Evolutionary conservation across 2,888 invertebrate species (phyloP).

Genomic region (Spisula solida): DNA sequence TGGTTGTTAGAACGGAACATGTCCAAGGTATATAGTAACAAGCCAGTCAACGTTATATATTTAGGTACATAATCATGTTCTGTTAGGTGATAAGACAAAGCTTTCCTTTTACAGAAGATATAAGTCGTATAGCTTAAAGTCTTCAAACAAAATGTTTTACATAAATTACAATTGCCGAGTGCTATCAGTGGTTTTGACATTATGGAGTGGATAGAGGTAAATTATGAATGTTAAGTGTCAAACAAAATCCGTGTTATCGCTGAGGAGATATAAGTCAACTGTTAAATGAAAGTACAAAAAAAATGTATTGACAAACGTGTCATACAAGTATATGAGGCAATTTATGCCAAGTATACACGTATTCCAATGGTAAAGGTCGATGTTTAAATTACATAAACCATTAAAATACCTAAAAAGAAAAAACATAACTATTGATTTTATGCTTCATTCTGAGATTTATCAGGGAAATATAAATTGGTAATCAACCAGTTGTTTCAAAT

Average conservation of each 20-base stretch:
- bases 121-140: background rate
- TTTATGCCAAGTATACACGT: too few species aligned
- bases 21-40: too few species aligned
- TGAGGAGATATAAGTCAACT: constrained; percentile 15
- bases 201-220: constrained; percentile 15
- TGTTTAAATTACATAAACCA: too few species aligned
- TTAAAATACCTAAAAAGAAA: too few species aligned
- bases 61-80: background rate
- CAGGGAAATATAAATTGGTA: too few species aligned
- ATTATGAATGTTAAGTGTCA: constrained; percentile 23
- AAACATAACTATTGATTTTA: too few species aligned
- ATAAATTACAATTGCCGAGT: background rate
- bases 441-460: too few species aligned
- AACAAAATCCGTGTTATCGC: background rate
- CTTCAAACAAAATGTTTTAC: constrained; percentile 20
- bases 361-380: too few species aligned
- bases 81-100: constrained; percentile 16
- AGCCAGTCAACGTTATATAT: too few species aligned
- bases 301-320: background rate
- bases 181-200: constrained; percentile 6
- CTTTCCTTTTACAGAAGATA: background rate
- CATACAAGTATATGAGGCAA: too few species aligned
- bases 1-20: too few species aligned
- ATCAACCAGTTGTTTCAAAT: too few species aligned
- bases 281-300: background rate